Percentiles rank a stretch among this genome's conserved stretches.
Evolutionary conservation across 1,140 invertebrate genomes (phyloP).

Genomic region (Brachionus calyciflorus): DNA sequence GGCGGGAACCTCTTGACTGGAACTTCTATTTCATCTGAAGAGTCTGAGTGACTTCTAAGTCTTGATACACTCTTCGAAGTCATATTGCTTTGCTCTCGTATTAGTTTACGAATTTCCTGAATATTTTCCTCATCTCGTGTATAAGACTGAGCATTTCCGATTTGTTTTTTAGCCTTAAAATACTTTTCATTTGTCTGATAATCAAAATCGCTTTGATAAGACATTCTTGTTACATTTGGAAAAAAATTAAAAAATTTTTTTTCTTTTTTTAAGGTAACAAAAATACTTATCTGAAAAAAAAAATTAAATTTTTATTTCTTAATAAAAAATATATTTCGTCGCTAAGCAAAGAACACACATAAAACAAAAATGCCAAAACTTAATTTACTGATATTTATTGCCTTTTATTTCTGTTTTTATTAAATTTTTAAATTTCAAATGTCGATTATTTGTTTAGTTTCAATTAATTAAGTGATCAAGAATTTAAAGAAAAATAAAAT

Average conservation of each 20-base stretch:
- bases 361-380: neutral
- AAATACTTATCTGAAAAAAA: neutral
- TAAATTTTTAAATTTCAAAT: too few relatives aligned
- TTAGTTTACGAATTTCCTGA: constrained; percentile 30
- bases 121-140: constrained; percentile 22
- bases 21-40: neutral
- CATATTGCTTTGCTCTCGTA: constrained; percentile 19
- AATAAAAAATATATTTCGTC: constrained; percentile 10
- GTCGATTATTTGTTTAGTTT: too few relatives aligned
- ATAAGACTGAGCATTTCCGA: neutral
- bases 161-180: too few relatives aligned
- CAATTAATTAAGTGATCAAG: too few relatives aligned
- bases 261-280: neutral
- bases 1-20: constrained; percentile 4
- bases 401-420: neutral
- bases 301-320: constrained; percentile 1
- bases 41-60: neutral
- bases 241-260: too few relatives aligned
- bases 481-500: too few relatives aligned
- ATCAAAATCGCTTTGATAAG: neutral
- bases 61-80: neutral
- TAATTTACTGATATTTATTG: neutral
- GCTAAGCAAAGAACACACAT: constrained; percentile 2
- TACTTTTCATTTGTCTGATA: neutral
- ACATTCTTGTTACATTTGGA: neutral